phyloP scores from a whole-genome alignment of 2,113 vertebrate genomes.

The Hypocryptadius cinnamomeus region DNA sequence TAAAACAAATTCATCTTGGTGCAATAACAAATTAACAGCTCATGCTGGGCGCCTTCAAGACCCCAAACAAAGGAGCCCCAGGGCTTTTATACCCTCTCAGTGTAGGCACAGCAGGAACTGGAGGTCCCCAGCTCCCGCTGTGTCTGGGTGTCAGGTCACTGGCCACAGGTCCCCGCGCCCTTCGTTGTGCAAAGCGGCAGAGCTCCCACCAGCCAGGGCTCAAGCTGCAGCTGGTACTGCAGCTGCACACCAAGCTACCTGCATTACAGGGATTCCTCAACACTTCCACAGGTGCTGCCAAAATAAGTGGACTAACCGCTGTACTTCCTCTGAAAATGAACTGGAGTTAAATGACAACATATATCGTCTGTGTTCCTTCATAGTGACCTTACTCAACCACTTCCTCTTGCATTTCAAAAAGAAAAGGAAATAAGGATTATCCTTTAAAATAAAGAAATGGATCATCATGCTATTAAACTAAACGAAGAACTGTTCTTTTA shows the following conservation, averaged over 20 bases:
- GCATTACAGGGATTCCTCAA: background rate
- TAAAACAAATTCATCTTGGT: background rate
- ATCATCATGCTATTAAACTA: background rate
- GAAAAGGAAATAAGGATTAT: background rate
- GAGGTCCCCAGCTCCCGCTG: accelerated
- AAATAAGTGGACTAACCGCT: background rate
- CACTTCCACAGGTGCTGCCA: background rate
- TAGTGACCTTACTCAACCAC: background rate
- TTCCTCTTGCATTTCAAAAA: background rate
- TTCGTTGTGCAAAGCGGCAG: background rate
- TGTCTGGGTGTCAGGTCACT: accelerated
- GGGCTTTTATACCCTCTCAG: background rate
- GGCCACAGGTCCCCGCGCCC: accelerated
- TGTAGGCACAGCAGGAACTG: background rate
- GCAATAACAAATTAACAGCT: background rate
- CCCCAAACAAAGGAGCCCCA: background rate
- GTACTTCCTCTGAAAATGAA: background rate
- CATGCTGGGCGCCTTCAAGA: background rate
- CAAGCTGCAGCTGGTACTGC: background rate
- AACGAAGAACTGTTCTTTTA: background rate
- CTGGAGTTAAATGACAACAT: background rate
- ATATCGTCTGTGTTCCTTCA: background rate
- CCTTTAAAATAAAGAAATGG: background rate
- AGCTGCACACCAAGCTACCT: background rate
- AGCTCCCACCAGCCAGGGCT: background rate